These are phyloP conservation scores for Poeciliopsis infans DNA, from an alignment of 2,797 vertebrate species.

Conservation along the genomic window DNA sequence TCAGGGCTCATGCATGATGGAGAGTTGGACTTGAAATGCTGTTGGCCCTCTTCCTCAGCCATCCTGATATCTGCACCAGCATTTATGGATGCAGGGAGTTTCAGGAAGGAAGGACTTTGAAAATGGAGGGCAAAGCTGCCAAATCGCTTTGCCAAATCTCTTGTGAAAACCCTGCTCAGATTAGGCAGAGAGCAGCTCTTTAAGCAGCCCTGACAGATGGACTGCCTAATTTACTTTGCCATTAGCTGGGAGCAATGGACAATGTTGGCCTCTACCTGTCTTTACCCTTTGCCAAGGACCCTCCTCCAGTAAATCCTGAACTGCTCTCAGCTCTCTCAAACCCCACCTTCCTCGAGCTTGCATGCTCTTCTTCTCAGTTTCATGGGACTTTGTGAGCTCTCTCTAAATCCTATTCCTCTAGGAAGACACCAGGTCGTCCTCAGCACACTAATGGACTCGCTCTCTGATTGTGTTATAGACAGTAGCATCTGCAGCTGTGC, in stretches of 20 bases:
- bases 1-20: constrained; percentile 11
- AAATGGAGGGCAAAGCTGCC: constrained; percentile 54
- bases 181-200: constrained; percentile 68
- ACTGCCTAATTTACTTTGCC: constrained; percentile 78
- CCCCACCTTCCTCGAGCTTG: constrained; percentile 11
- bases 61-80: constrained; percentile 5
- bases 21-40: constrained; percentile 38
- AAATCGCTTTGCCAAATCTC: constrained; percentile 74
- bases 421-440: constrained; percentile 23
- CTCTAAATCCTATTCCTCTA: constrained; percentile 48
- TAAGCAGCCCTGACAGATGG: constrained; percentile 79
- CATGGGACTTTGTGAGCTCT: constrained; percentile 30
- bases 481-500: too few relatives aligned
- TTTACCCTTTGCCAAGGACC: constrained; percentile 27
- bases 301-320: constrained; percentile 56
- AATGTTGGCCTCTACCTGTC: constrained; percentile 35
- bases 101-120: constrained; percentile 15
- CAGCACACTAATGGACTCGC: not conserved
- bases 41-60: constrained; percentile 23
- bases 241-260: constrained; percentile 67
- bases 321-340: constrained; percentile 6
- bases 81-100: constrained; percentile 28
- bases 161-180: constrained; percentile 69
- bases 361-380: constrained; percentile 11
- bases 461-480: not conserved